Conservation (phyloP, 1,140 invertebrate species). For the Caenorhabditis tropicalis region DNA sequence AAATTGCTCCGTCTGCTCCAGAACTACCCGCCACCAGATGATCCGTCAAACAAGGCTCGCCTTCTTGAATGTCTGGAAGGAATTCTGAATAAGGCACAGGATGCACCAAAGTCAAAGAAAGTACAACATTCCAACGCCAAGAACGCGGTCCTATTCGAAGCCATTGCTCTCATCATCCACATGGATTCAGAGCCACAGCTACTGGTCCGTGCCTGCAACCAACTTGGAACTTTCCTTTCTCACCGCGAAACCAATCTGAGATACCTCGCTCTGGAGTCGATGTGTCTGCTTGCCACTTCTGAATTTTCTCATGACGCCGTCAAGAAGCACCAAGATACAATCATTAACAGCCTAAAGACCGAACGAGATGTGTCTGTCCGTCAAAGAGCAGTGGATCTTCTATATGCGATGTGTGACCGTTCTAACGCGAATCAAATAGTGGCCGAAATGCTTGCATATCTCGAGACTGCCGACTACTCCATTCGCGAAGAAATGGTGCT, state of each 20-base stretch:
- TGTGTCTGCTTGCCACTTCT: slow-evolving; percentile 98
- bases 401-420: slow-evolving; percentile 99
- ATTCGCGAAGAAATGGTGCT: slow-evolving; percentile 99
- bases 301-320: slow-evolving; percentile 99
- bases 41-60: slow-evolving; percentile 78
- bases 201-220: slow-evolving; percentile 95
- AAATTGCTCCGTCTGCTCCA: slow-evolving; percentile 94
- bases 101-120: slow-evolving; percentile 99
- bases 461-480: slow-evolving; percentile 99
- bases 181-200: slow-evolving; percentile 97
- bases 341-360: slow-evolving; percentile 95
- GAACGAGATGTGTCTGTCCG: slow-evolving; percentile 75
- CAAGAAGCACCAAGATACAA: slow-evolving; percentile 99
- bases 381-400: slow-evolving; percentile 95
- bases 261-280: slow-evolving; percentile 96
- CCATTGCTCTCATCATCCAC: slow-evolving; percentile 97
- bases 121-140: slow-evolving; percentile 99
- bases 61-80: slow-evolving; percentile 98
- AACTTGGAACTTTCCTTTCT: slow-evolving; percentile 95
- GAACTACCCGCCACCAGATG: slow-evolving; percentile 90
- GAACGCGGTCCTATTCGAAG: slow-evolving; percentile 99
- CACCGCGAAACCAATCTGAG: slow-evolving; percentile 96
- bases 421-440: slow-evolving; percentile 99
- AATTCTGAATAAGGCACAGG: slow-evolving; percentile 99
- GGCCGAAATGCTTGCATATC: slow-evolving; percentile 97